phyloP scores from a whole-genome alignment of 92 coral and sea anemone species.

The Palythoa grandiflora region DNA sequence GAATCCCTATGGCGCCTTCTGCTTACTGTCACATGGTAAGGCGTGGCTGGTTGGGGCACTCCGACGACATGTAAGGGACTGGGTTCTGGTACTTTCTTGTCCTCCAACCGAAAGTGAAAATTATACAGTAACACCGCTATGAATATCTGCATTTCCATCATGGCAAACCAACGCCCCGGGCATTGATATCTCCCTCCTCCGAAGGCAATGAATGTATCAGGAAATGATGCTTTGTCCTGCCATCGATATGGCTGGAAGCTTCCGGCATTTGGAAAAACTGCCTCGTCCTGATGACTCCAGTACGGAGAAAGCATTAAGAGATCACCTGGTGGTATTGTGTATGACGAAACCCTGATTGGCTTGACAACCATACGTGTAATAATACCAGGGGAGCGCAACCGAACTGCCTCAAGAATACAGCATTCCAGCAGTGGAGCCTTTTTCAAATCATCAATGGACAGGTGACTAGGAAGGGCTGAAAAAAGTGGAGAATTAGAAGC shows the following conservation, averaged over 20 bases:
- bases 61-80: slow-evolving; percentile 59
- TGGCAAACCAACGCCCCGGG: slow-evolving; percentile 68
- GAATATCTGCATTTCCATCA: slow-evolving; percentile 72
- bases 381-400: slow-evolving; percentile 61
- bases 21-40: slow-evolving; percentile 45
- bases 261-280: slow-evolving; percentile 50
- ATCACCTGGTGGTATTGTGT: slow-evolving; percentile 64
- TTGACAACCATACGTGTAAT: slow-evolving; percentile 56
- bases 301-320: slow-evolving; percentile 62
- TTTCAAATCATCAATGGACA: slow-evolving; percentile 50
- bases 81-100: slow-evolving; percentile 50
- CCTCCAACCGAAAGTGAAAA: slow-evolving; percentile 47
- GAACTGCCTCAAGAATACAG: slow-evolving; percentile 67
- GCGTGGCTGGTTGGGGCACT: slow-evolving; percentile 57
- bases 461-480: slow-evolving; percentile 25
- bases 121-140: slow-evolving; percentile 43
- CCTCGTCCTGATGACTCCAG: slow-evolving; percentile 63
- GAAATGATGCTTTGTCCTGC: slow-evolving; percentile 43
- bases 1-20: slow-evolving; percentile 14
- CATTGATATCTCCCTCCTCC: slow-evolving; percentile 72
- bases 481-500: background rate
- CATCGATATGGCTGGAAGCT: slow-evolving; percentile 54
- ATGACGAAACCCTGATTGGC: slow-evolving; percentile 47
- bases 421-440: slow-evolving; percentile 46
- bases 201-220: slow-evolving; percentile 63